These are phyloP conservation scores for Gymnoscelis rufifasciata DNA, from an alignment of 2,888 invertebrate genomes.

Conservation along the genomic window DNA sequence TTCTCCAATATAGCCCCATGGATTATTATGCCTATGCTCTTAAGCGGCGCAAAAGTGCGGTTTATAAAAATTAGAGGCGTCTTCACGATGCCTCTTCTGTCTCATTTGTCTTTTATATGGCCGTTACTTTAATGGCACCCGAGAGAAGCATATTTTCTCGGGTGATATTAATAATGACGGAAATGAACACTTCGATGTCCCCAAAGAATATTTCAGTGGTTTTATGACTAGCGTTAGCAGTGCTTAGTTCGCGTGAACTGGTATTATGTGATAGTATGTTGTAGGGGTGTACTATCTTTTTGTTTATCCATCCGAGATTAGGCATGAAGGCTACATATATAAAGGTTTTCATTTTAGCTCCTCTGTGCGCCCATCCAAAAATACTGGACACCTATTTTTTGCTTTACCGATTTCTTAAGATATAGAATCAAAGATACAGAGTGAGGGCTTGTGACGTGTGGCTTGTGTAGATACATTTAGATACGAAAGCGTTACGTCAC, in stretches of 20 bases:
- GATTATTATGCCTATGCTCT: conserved; percentile 5
- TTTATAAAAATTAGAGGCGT: conserved; percentile 44
- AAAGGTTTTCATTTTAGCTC: no score
- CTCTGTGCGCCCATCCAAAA: no score
- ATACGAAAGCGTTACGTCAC: no score
- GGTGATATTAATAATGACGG: conserved; percentile 53
- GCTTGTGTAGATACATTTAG: no score
- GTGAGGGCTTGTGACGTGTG: no score
- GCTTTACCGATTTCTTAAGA: no score
- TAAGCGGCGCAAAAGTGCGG: conserved; percentile 29
- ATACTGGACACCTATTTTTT: no score
- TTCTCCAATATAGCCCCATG: not conserved
- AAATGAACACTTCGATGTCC: conserved; percentile 46
- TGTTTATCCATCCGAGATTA: no score
- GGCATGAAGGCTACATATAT: no score
- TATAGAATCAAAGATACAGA: no score
- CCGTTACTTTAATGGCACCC: conserved; percentile 54
- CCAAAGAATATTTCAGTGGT: conserved; percentile 32
- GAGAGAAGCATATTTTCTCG: conserved; percentile 44
- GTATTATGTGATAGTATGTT: not conserved
- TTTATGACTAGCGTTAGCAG: conserved; percentile 29
- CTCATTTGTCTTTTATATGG: conserved; percentile 59
- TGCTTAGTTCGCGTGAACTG: not conserved
- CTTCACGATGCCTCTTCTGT: conserved; percentile 45
- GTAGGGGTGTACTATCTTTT: conserved; percentile 2